A percentile compares a stretch with the other conserved stretches of the same genome.
Conservation (phyloP, 2,888 invertebrate species). For the Drosophila acutilabella region DNA sequence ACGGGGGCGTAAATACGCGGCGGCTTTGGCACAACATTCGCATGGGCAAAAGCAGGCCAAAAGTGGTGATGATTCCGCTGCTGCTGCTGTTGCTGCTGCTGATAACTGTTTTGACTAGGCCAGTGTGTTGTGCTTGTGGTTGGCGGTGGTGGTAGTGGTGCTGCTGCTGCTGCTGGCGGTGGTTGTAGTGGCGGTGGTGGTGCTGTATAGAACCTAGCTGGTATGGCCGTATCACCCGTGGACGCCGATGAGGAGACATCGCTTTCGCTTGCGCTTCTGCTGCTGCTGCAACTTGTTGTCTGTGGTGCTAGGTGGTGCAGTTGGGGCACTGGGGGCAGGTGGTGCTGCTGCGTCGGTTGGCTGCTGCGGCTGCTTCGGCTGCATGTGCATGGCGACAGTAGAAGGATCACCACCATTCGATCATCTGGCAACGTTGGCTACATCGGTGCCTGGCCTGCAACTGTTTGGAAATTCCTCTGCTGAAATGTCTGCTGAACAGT, state of each 20-base stretch:
- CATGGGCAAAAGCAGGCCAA: slow-evolving; percentile 8
- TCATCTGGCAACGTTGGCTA: slow-evolving; percentile 82
- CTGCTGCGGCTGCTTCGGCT: slow-evolving; percentile 70
- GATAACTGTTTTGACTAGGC: slow-evolving; percentile 74
- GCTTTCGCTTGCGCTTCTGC: slow-evolving; percentile 32
- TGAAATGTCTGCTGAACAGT: neutral
- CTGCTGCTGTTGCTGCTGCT: slow-evolving; percentile 9
- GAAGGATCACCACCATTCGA: slow-evolving; percentile 86
- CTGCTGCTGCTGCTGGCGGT: slow-evolving; percentile 12
- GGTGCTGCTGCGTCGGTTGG: slow-evolving; percentile 49
- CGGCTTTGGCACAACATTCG: slow-evolving; percentile 83
- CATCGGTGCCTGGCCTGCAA: slow-evolving; percentile 48
- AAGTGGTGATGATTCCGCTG: slow-evolving; percentile 13
- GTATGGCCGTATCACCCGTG: slow-evolving; percentile 84
- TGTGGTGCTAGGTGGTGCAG: slow-evolving; percentile 23
- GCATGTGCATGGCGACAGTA: slow-evolving; percentile 84
- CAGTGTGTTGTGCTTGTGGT: slow-evolving; percentile 19
- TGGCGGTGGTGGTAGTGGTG: slow-evolving; percentile 14
- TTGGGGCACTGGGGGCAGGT: slow-evolving; percentile 37
- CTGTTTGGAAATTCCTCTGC: neutral
- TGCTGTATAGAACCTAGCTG: slow-evolving; percentile 57
- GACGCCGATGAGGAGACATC: slow-evolving; percentile 82
- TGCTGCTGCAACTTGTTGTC: slow-evolving; percentile 26
- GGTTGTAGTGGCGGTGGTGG: slow-evolving; percentile 20
- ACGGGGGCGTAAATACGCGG: slow-evolving; percentile 69